Evolutionary conservation across 2,797 vertebrate genomes (phyloP).

Genomic region (Botia almorhae): DNA sequence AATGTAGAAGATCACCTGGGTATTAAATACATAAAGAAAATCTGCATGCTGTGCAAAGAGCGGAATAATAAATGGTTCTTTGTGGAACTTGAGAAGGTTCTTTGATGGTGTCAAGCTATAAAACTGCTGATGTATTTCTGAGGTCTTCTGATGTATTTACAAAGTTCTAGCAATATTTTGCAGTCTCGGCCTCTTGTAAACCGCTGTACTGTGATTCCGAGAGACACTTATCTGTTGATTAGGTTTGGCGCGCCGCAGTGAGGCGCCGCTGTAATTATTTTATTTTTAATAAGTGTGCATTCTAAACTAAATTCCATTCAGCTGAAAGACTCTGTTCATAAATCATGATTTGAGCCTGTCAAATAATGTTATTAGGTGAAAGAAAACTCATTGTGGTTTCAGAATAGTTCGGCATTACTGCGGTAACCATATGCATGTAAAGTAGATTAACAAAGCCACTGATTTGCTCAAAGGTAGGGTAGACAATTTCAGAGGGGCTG

Average conservation of each 20-base stretch:
- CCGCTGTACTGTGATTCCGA: constrained; percentile 33
- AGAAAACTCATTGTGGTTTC: neutral
- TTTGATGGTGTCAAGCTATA: too few species aligned
- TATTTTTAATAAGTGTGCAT: constrained; percentile 42
- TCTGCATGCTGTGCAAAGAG: too few species aligned
- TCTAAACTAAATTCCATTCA: neutral
- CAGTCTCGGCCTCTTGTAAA: constrained; percentile 7
- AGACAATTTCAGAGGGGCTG: too few species aligned
- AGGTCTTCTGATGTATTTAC: neutral
- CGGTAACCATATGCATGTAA: neutral
- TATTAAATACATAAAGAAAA: too few species aligned
- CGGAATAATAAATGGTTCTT: too few species aligned
- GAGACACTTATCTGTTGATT: neutral
- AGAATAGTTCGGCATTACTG: neutral
- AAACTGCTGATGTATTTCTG: too few species aligned
- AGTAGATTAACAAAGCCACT: neutral
- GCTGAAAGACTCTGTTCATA: constrained; percentile 2
- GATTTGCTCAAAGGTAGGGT: too few species aligned
- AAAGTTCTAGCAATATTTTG: neutral
- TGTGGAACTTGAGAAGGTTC: too few species aligned
- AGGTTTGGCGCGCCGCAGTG: neutral
- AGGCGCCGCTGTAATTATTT: constrained; percentile 44
- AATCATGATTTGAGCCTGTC: neutral
- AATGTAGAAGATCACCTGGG: too few species aligned
- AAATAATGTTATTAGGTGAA: neutral